Conservation (phyloP, 2,797 vertebrate species). For the Brotula barbata region DNA sequence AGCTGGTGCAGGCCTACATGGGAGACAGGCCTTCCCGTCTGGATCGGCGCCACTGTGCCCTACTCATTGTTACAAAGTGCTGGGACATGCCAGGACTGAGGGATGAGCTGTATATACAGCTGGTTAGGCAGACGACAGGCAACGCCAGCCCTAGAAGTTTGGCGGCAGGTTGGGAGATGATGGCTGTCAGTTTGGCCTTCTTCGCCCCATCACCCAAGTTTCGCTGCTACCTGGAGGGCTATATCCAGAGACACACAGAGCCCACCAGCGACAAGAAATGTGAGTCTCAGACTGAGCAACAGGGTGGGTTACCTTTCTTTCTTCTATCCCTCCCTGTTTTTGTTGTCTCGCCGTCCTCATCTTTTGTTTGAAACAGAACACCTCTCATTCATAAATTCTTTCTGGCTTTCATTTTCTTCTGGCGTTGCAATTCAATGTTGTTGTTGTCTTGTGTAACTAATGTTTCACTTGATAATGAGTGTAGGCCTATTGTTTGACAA, state of each 20-base stretch:
- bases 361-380: slow-evolving; percentile 7
- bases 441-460: too few species aligned
- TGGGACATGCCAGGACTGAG: slow-evolving; percentile 88
- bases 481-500: slow-evolving; percentile 7
- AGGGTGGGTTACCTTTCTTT: slow-evolving; percentile 78
- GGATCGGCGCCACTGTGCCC: slow-evolving; percentile 83
- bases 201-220: slow-evolving; percentile 93
- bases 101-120: slow-evolving; percentile 90
- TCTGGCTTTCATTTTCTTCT: neutral
- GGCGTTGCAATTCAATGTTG: neutral
- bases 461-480: neutral
- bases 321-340: slow-evolving; percentile 50
- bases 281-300: slow-evolving; percentile 81
- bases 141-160: slow-evolving; percentile 84
- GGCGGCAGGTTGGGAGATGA: slow-evolving; percentile 89
- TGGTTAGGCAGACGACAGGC: slow-evolving; percentile 90
- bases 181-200: slow-evolving; percentile 91
- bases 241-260: slow-evolving; percentile 91
- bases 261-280: slow-evolving; percentile 84
- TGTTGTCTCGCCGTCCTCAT: slow-evolving; percentile 37
- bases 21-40: slow-evolving; percentile 87
- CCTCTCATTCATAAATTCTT: neutral
- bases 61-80: slow-evolving; percentile 88
- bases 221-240: slow-evolving; percentile 91
- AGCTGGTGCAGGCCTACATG: slow-evolving; percentile 92